Percentiles rank a stretch among this genome's conserved stretches.
Evolutionary conservation across 2,797 vertebrate genomes (phyloP).

Genomic region (Chelon auratus): DNA sequence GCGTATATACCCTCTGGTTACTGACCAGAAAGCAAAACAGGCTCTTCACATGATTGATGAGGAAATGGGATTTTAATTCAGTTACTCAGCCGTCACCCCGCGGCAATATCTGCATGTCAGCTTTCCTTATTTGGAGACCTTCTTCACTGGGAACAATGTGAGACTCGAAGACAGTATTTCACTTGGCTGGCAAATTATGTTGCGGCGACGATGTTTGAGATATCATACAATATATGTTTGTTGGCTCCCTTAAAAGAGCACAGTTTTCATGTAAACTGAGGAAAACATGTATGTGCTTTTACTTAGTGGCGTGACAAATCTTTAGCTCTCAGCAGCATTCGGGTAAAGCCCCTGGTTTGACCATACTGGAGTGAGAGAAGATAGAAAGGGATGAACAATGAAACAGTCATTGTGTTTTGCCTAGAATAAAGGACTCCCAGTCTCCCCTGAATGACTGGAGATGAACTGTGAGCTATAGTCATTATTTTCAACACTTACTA

Average conservation of each 20-base stretch:
- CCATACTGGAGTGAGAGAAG: neutral
- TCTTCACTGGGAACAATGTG: slow-evolving; percentile 65
- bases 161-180: slow-evolving; percentile 48
- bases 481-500: neutral
- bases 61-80: slow-evolving; percentile 83
- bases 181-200: slow-evolving; percentile 27
- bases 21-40: slow-evolving; percentile 69
- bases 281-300: slow-evolving; percentile 1
- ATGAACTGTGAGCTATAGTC: neutral
- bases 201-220: slow-evolving; percentile 40
- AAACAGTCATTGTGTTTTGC: slow-evolving; percentile 1
- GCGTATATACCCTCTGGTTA: slow-evolving; percentile 73
- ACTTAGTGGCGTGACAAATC: slow-evolving; percentile 3
- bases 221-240: slow-evolving; percentile 15
- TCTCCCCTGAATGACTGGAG: slow-evolving; percentile 1
- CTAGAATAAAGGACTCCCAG: neutral
- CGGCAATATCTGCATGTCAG: slow-evolving; percentile 74
- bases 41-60: slow-evolving; percentile 80
- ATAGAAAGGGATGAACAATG: too few species aligned
- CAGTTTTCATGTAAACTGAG: slow-evolving; percentile 7
- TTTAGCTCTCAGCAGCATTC: slow-evolving; percentile 3
- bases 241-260: neutral
- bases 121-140: slow-evolving; percentile 63
- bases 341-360: neutral
- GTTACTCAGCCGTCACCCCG: slow-evolving; percentile 78